phyloP scores from a whole-genome alignment of 2,797 vertebrate species.

The Acestrorhynchus altus region DNA sequence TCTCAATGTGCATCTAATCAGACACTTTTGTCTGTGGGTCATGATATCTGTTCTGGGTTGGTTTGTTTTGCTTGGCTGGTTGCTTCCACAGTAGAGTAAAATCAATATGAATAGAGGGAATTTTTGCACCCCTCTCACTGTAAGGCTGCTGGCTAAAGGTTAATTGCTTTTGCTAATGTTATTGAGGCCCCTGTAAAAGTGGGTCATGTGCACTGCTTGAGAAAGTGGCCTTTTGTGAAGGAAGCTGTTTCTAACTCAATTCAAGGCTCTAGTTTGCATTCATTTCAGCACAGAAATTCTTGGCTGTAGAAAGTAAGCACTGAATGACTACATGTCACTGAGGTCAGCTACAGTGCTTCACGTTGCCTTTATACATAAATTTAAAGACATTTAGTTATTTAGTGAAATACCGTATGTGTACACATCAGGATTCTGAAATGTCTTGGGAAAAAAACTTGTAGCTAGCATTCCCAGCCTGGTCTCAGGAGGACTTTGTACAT shows the following conservation, averaged over 20 bases:
- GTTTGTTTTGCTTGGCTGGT: constrained; percentile 15
- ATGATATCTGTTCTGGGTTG: neutral
- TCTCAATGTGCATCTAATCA: constrained; percentile 6
- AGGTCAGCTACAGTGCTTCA: neutral
- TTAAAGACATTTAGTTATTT: neutral
- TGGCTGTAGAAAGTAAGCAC: neutral
- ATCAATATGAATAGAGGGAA: constrained; percentile 46
- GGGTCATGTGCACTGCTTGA: constrained; percentile 51
- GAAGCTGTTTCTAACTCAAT: constrained; percentile 42
- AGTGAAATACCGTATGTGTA: neutral
- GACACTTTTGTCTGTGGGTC: constrained; percentile 18
- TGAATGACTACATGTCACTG: constrained; percentile 13
- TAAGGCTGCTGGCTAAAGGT: constrained; percentile 61
- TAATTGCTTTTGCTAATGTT: constrained; percentile 64
- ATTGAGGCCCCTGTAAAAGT: constrained; percentile 55
- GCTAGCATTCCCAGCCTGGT: too few species aligned
- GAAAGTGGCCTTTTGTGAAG: constrained; percentile 53
- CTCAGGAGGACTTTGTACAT: too few species aligned
- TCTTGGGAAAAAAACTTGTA: neutral
- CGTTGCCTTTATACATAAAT: neutral
- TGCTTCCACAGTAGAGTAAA: constrained; percentile 35
- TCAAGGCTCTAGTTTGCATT: constrained; percentile 25
- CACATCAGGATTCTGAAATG: neutral
- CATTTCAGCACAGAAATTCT: constrained; percentile 19
- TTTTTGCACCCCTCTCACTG: constrained; percentile 46